A percentile compares a stretch with the other conserved stretches of the same genome.
Conservation (phyloP, 2,113 vertebrate species). For the Suricata suricatta region DNA sequence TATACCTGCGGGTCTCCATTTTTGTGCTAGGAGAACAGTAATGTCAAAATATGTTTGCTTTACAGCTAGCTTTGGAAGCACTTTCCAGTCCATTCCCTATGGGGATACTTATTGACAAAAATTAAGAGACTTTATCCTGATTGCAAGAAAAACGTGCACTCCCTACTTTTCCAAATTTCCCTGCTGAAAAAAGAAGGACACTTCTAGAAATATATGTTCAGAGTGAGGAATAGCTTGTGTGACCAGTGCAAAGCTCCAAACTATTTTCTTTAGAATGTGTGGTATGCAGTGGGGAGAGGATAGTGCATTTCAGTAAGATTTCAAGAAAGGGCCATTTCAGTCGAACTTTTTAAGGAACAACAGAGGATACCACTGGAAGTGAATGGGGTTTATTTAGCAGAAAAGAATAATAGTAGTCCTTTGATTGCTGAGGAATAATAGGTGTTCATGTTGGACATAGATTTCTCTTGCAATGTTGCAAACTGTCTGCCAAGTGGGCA, state of each 20-base stretch:
- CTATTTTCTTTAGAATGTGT: conserved; percentile 42
- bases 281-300: conserved; percentile 43
- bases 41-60: neutral
- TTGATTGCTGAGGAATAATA: neutral
- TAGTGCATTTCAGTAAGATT: conserved; percentile 55
- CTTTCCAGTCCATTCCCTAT: neutral
- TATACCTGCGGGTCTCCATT: neutral
- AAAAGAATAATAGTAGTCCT: neutral
- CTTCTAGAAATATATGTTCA: neutral
- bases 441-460: neutral
- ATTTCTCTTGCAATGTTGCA: neutral
- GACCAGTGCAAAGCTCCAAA: neutral
- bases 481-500: neutral
- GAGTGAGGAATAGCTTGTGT: neutral
- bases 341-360: conserved; percentile 52
- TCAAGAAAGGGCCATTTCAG: conserved; percentile 43
- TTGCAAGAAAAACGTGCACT: neutral
- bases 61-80: neutral
- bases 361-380: neutral
- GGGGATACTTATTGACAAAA: neutral
- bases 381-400: conserved; percentile 33
- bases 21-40: neutral
- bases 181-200: neutral
- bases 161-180: neutral
- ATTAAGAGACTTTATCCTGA: neutral